Conservation (phyloP, 2,888 invertebrate genomes). For the Melieria picta region DNA sequence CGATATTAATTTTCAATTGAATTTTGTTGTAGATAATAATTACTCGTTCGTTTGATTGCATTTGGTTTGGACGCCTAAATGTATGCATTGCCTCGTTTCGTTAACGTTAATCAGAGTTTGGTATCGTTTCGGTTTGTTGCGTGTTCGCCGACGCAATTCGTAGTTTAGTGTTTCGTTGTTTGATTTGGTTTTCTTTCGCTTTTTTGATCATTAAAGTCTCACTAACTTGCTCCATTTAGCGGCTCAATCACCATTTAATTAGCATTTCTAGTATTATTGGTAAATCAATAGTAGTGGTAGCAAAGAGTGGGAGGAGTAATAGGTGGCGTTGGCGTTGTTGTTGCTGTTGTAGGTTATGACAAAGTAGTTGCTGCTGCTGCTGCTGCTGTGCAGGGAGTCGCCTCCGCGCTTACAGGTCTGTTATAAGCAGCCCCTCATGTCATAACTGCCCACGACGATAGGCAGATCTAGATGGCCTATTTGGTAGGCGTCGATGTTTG, state of each 20-base stretch:
- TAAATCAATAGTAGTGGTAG: slow-evolving; percentile 10
- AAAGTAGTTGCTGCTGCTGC: slow-evolving; percentile 2
- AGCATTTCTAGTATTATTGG: no score
- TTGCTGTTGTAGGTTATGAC: neutral
- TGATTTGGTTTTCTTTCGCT: neutral
- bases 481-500: slow-evolving; percentile 29
- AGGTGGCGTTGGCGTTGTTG: neutral
- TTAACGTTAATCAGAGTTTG: no score
- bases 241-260: slow-evolving; percentile 41
- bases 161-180: slow-evolving; percentile 5
- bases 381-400: slow-evolving; percentile 11
- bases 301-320: slow-evolving; percentile 21
- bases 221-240: slow-evolving; percentile 39
- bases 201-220: slow-evolving; percentile 8
- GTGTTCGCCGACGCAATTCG: slow-evolving; percentile 36
- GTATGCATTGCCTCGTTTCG: neutral
- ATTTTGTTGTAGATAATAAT: no score
- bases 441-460: slow-evolving; percentile 64
- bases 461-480: slow-evolving; percentile 64
- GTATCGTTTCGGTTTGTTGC: slow-evolving; percentile 32
- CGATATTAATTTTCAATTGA: no score
- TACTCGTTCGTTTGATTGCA: no score
- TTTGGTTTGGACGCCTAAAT: neutral
- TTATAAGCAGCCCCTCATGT: slow-evolving; percentile 64
- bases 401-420: slow-evolving; percentile 59